These are phyloP conservation scores for Pollimyrus isidori DNA, from an alignment of 2,113 vertebrate genomes.

Conservation along the genomic window DNA sequence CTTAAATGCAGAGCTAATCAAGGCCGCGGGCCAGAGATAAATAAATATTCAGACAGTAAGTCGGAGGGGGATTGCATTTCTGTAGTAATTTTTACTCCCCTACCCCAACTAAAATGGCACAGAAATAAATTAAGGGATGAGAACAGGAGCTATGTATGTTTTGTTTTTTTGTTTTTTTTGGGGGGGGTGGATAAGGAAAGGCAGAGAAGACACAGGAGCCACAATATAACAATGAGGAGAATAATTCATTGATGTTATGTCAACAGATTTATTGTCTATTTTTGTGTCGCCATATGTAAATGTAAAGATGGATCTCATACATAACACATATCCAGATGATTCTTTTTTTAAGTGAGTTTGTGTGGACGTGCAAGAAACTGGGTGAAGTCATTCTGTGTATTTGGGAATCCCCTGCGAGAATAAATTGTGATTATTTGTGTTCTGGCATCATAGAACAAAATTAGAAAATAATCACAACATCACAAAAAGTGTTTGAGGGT, in stretches of 20 bases:
- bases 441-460: background rate
- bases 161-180: background rate
- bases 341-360: background rate
- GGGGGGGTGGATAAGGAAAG: background rate
- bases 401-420: background rate
- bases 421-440: conserved; percentile 1
- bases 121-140: background rate
- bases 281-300: conserved; percentile 33
- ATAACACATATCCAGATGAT: background rate
- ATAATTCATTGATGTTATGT: conserved; percentile 51
- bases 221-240: conserved; percentile 45
- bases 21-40: background rate
- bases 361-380: background rate
- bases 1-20: conserved; percentile 15
- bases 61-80: background rate
- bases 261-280: conserved; percentile 57
- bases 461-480: conserved; percentile 14
- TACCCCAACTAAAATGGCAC: background rate
- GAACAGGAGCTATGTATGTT: background rate
- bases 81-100: background rate
- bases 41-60: background rate
- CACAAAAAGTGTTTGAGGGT: conserved; percentile 6
- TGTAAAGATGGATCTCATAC: conserved; percentile 21
- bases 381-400: background rate
- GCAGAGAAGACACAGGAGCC: conserved; percentile 26